phyloP scores from a whole-genome alignment of 2,113 vertebrate genomes.

The Thamnophis sirtalis region DNA sequence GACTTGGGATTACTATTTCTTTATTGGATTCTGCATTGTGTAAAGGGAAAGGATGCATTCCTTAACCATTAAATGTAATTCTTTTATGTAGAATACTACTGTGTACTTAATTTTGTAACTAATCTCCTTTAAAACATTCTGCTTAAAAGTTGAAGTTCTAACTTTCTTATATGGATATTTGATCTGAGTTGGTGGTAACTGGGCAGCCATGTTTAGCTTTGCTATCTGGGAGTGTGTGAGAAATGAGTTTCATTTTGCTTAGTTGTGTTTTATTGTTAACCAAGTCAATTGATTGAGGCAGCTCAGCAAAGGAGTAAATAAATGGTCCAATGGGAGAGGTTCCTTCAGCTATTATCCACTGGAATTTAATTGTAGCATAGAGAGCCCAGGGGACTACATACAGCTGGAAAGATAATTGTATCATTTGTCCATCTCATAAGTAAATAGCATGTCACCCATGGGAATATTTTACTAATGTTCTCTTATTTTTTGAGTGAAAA shows the following conservation, averaged over 20 bases:
- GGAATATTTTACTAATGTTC: not conserved
- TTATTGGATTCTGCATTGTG: not conserved
- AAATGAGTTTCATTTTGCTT: not conserved
- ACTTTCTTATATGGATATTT: not conserved
- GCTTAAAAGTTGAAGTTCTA: not conserved
- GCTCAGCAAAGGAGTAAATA: not conserved
- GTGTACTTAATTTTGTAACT: not conserved
- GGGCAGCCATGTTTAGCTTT: not conserved
- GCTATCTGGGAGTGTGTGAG: not conserved
- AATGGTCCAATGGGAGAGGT: not conserved
- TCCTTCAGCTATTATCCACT: not conserved
- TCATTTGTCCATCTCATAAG: not conserved
- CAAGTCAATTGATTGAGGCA: not conserved
- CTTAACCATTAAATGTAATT: not conserved
- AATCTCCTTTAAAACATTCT: not conserved
- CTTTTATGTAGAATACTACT: not conserved
- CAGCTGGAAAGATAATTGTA: not conserved
- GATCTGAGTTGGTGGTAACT: not conserved
- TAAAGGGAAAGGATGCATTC: not conserved
- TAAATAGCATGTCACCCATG: not conserved
- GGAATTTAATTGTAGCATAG: not conserved
- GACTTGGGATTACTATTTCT: conserved; percentile 3
- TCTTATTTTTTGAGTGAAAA: not conserved
- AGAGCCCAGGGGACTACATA: not conserved
- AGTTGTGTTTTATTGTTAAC: not conserved